Percentiles rank a stretch among this genome's conserved stretches.
Conservation (phyloP, 2,797 vertebrate genomes). For the Sebastes minor region DNA sequence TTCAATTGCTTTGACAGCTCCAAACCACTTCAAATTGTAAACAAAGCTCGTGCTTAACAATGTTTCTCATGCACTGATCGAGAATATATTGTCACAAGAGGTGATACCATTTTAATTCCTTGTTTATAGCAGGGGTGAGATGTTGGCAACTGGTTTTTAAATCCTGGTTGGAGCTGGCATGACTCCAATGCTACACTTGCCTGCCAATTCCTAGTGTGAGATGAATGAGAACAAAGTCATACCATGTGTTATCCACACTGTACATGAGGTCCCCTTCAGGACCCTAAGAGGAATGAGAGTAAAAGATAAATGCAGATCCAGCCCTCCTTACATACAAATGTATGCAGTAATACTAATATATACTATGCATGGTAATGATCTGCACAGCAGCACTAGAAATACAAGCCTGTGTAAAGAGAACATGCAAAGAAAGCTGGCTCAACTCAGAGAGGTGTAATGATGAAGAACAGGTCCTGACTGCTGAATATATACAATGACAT, state of each 20-base stretch:
- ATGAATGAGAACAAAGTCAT: not conserved
- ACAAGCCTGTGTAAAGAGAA: not conserved
- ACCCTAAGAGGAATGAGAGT: not conserved
- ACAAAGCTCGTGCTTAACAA: not conserved
- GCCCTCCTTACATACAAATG: not conserved
- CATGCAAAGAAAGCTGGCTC: constrained; percentile 3
- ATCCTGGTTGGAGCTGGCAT: not conserved
- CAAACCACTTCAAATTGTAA: not conserved
- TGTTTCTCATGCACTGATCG: not conserved
- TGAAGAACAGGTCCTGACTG: constrained; percentile 10
- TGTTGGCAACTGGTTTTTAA: not conserved
- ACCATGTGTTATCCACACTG: not conserved
- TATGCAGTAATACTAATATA: not conserved
- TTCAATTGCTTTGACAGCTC: not conserved
- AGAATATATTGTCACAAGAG: not conserved
- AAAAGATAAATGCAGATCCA: not conserved
- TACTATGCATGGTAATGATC: not conserved
- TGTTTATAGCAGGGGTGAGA: not conserved
- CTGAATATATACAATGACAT: not conserved
- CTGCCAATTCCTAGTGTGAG: not conserved
- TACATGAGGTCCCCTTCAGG: not conserved
- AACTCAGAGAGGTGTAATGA: not conserved
- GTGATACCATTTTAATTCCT: not conserved
- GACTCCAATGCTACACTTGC: not conserved
- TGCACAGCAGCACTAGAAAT: not conserved